Evolutionary conservation across 2,888 invertebrate genomes (phyloP), one percentile per base, ranked within the genome.

Genomic region (Lithosia quadra): DNA sequence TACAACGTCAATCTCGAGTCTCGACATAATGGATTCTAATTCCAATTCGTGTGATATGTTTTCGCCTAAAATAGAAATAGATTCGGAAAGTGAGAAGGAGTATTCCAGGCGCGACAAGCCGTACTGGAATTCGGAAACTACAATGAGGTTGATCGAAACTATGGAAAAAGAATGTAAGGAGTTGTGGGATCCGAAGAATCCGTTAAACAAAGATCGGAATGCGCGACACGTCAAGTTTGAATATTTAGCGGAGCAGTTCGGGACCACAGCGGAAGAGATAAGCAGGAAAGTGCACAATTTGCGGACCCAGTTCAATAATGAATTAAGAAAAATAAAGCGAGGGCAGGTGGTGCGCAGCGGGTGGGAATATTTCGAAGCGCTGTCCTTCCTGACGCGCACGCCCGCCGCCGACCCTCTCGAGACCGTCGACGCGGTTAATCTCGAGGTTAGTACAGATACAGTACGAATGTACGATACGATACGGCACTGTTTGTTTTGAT

Each of bases 351-450:
- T 76, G 53, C 73, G 75, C 22, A 93, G 93, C 73, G 87, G 89
- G 64, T 94, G 94, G 94, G 94, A 94, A 81, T 92, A 94, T 75
- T 94, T 94, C 76, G 93, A 94, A 53, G 87, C 92, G 67, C 85
- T 94, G 63, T 85, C 89, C 69, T 94, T 93, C 72, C 80, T 94
- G 72, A 82, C 88, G 78, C 86, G 89, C 67, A 84, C 86, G 68
- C 84, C 88, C 72, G 72, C 82, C 64, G 78, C 69, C 67, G 91
- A 93, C 75, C 86, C 90, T 49, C 80, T 88, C 39, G 91, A 91
- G 49, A 71, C 77, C 36, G 79, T 88, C 69, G 92, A 93, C 55
- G 85, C 89, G 64, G 91, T 93, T 76, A 94, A 93, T 81, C 83
- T 93, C 49, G 93, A 88, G 92, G 94, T 94, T 4, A 5, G 28